Evolutionary conservation across 2,888 invertebrate genomes (phyloP), one percentile per base, ranked within the genome.

Genomic region (Agonopterix arenella): DNA sequence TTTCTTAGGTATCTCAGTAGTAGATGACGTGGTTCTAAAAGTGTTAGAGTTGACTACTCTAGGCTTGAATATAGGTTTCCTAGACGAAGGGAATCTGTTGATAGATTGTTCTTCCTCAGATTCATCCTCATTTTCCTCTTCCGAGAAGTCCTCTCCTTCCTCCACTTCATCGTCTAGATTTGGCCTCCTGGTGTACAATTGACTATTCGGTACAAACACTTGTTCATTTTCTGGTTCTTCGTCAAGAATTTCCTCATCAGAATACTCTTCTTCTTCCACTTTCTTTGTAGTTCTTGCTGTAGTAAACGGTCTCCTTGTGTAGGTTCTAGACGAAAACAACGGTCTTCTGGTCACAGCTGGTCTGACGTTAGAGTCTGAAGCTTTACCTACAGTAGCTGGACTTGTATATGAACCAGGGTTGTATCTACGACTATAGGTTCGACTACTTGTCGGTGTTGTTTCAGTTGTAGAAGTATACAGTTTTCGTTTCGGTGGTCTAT

Each of bases 351-450:
- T 74, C 38, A 49, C 13, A 18, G 47, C 11, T 11, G 3, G 11
- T 72, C 64, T 13, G 68, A 59, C 45, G 77, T 70, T 57, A 65
- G 74, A 62, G 53, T 73, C 73, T 40, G 76, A 38, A 43, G 36
- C 70, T 59, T 74, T 76, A 7, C 83, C 82, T 36, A 73, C 66
- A 5, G 85, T 71, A 2, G 84, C 64, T 40, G 90, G 89, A 48
- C 88, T 89, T 11, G 90, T 89, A 46, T 86, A 90, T 4, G 68
- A 83, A 16, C 89, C 89, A 45, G 80, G 81, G 56, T 85, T 89
- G 58, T 75, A 90, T 68, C 89, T 89, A 11, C 90, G 80, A 53
- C 90, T 90, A 49, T 83, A 90, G n/a, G 73, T 72, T 69, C 78
- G 77, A 52, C 76, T 85, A 41, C 83, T 84, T 9, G 80, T 77